Percentiles rank a stretch among this genome's conserved stretches.
phyloP scores from a whole-genome alignment of 2,797 vertebrate species.

The Catharus ustulatus region DNA sequence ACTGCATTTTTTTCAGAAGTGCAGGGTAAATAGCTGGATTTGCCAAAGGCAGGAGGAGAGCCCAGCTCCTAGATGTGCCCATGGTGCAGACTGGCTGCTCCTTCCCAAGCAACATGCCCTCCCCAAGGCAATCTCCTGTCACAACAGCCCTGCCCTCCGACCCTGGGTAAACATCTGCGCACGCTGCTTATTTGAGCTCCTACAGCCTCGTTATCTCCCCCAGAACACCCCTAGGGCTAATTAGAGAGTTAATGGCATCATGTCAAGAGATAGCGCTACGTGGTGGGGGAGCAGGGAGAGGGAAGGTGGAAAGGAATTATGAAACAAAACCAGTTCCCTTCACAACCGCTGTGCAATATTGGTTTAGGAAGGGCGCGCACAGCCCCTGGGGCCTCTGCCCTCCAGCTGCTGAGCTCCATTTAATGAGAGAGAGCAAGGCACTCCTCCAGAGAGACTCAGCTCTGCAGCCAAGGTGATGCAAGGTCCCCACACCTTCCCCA shows the following conservation, averaged over 20 bases:
- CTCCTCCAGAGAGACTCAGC: neutral
- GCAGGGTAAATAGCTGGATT: neutral
- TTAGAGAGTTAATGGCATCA: slow-evolving; percentile 72
- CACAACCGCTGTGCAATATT: slow-evolving; percentile 33
- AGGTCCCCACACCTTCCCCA: neutral
- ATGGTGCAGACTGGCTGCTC: neutral
- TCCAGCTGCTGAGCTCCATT: neutral
- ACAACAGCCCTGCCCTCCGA: slow-evolving; percentile 78
- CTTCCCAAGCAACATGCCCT: slow-evolving; percentile 26
- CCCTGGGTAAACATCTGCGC: slow-evolving; percentile 74
- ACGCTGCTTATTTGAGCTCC: slow-evolving; percentile 69
- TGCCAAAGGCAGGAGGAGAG: neutral
- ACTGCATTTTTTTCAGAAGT: neutral
- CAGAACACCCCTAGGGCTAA: slow-evolving; percentile 71
- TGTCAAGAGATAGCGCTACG: slow-evolving; percentile 53
- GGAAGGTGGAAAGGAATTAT: slow-evolving; percentile 43
- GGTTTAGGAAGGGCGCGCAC: neutral
- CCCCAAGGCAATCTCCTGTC: slow-evolving; percentile 62
- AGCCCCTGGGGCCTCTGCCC: neutral
- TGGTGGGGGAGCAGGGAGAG: slow-evolving; percentile 5
- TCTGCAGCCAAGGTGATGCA: slow-evolving; percentile 41
- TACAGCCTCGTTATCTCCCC: slow-evolving; percentile 58
- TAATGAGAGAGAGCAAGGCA: slow-evolving; percentile 8
- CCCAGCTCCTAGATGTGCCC: neutral
- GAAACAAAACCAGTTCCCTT: slow-evolving; percentile 66